phyloP scores from a whole-genome alignment of 2,888 invertebrate species.

The Apamea crenata region DNA sequence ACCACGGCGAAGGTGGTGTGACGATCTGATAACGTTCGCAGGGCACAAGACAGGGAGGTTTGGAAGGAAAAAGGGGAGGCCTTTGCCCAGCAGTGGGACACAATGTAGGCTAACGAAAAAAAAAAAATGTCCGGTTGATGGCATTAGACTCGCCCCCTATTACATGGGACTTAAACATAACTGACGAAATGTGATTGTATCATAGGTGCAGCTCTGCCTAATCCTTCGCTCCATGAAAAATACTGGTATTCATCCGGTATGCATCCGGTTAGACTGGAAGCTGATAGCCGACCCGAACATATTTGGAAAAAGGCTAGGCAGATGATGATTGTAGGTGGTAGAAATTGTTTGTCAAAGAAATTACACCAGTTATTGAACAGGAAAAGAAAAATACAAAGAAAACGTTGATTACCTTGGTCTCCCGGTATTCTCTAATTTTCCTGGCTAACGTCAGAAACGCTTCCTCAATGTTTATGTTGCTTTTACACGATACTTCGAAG shows the following conservation, averaged over 20 bases:
- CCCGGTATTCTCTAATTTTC: conserved; percentile 95
- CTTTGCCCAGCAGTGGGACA: no score
- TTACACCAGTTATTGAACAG: neutral
- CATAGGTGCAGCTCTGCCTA: neutral
- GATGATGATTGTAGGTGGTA: neutral
- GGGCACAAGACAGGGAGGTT: no score
- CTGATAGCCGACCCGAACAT: no score
- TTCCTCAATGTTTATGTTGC: conserved; percentile 95
- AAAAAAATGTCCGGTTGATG: no score
- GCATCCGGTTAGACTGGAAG: no score
- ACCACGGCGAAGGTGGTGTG: no score
- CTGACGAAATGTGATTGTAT: neutral
- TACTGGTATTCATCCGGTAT: neutral
- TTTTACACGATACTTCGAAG: conserved; percentile 97
- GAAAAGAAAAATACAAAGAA: neutral
- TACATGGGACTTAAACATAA: neutral
- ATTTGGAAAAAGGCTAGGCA: neutral
- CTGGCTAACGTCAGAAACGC: conserved; percentile 95
- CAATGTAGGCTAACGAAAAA: no score
- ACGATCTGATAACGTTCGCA: no score
- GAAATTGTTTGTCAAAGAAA: neutral
- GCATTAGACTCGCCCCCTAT: neutral
- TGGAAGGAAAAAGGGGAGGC: no score
- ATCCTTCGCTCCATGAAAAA: neutral
- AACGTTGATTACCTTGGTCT: conserved; percentile 91